phyloP scores from a whole-genome alignment of 2,797 vertebrate genomes.

The Nasua narica region DNA sequence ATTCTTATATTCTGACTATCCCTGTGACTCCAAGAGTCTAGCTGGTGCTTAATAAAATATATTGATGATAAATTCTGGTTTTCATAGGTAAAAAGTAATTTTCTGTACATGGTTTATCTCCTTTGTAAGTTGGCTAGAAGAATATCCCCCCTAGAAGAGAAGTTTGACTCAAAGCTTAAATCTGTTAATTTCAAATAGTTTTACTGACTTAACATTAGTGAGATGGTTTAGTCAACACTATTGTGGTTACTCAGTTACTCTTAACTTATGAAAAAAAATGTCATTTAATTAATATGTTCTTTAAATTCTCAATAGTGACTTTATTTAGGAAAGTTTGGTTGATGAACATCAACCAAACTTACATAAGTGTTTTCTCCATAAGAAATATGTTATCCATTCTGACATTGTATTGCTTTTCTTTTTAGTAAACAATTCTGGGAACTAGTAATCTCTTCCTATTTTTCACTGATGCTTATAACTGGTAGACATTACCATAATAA shows the following conservation, averaged over 20 bases:
- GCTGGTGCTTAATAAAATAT: background rate
- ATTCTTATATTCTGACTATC: background rate
- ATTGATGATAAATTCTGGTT: background rate
- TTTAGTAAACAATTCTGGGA: background rate
- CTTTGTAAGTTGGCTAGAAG: background rate
- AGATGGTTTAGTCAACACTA: background rate
- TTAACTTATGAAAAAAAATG: background rate
- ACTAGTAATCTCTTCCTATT: background rate
- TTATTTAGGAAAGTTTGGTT: background rate
- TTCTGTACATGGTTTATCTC: background rate
- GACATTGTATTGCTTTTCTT: background rate
- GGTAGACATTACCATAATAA: background rate
- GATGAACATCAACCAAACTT: background rate
- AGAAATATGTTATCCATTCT: background rate
- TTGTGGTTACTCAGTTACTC: background rate
- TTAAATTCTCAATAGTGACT: background rate
- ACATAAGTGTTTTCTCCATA: background rate
- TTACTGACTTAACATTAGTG: background rate
- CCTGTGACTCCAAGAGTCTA: background rate
- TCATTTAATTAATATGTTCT: background rate
- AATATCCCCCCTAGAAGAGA: background rate
- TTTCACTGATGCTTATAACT: background rate
- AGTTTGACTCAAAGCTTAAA: background rate
- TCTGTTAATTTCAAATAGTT: conserved; percentile 11
- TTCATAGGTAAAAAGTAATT: background rate